These are phyloP conservation scores for Lysandra coridon DNA, from an alignment of 2,888 invertebrate genomes.

Conservation along the genomic window DNA sequence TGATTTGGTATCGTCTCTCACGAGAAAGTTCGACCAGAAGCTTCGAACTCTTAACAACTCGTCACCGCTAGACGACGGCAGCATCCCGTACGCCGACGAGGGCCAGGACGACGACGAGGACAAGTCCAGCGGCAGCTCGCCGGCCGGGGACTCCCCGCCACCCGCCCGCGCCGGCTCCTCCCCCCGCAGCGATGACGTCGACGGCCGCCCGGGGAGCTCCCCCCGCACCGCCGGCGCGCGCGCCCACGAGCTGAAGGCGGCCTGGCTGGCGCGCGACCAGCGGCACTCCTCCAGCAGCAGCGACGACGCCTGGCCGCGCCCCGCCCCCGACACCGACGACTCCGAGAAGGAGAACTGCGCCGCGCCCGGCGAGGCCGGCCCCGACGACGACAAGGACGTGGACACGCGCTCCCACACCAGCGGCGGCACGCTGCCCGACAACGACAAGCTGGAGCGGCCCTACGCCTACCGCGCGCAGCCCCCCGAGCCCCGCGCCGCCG, in stretches of 20 bases:
- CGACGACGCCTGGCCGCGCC: slow-evolving; percentile 52
- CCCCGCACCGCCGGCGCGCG: slow-evolving; percentile 42
- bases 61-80: slow-evolving; percentile 83
- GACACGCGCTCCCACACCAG: slow-evolving; percentile 84
- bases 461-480: slow-evolving; percentile 40
- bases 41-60: slow-evolving; percentile 86
- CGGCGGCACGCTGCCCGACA: slow-evolving; percentile 62
- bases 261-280: slow-evolving; percentile 72
- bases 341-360: slow-evolving; percentile 68
- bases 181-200: slow-evolving; percentile 54
- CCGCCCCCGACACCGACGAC: slow-evolving; percentile 58
- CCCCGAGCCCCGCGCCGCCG: slow-evolving; percentile 47
- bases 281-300: slow-evolving; percentile 62
- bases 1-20: slow-evolving; percentile 89
- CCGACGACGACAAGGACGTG: slow-evolving; percentile 88
- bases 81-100: slow-evolving; percentile 87
- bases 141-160: slow-evolving; percentile 54
- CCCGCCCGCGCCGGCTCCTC: slow-evolving; percentile 38
- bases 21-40: slow-evolving; percentile 92
- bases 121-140: slow-evolving; percentile 59
- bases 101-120: slow-evolving; percentile 79
- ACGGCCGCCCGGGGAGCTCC: slow-evolving; percentile 59
- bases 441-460: slow-evolving; percentile 57
- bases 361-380: slow-evolving; percentile 45
- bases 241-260: slow-evolving; percentile 69